These are phyloP conservation scores for Hemibagrus guttatus DNA, from an alignment of 2,797 vertebrate species.

Conservation along the genomic window DNA sequence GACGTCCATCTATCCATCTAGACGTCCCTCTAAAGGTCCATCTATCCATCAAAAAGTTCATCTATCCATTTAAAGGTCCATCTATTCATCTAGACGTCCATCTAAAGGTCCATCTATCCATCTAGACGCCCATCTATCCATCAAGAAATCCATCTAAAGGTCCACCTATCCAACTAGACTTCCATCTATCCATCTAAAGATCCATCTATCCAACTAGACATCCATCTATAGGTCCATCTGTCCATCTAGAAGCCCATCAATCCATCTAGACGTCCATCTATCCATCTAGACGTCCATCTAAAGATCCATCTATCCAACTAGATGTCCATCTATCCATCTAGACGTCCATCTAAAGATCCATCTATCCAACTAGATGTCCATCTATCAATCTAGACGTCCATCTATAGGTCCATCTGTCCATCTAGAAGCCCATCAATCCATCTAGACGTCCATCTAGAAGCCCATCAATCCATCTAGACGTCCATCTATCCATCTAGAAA, in stretches of 20 bases:
- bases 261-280: not conserved
- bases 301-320: not conserved
- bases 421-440: not conserved
- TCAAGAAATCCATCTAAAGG: not conserved
- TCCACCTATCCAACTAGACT: not conserved
- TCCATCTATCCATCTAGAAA: not conserved
- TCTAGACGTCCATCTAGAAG: not conserved
- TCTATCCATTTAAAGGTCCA: not conserved
- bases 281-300: not conserved
- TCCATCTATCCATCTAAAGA: not conserved
- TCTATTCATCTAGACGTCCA: not conserved
- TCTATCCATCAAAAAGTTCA: not conserved
- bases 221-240: not conserved
- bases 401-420: not conserved
- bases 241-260: not conserved
- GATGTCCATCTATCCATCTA: not conserved
- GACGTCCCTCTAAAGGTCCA: not conserved
- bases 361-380: not conserved
- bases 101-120: not conserved
- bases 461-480: not conserved
- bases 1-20: not conserved
- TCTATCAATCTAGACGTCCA: not conserved
- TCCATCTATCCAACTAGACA: not conserved
- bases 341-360: not conserved
- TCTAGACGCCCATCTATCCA: no score